These are phyloP conservation scores for Lissocephala sabroskyi DNA, from an alignment of 2,888 invertebrate genomes.

Conservation along the genomic window DNA sequence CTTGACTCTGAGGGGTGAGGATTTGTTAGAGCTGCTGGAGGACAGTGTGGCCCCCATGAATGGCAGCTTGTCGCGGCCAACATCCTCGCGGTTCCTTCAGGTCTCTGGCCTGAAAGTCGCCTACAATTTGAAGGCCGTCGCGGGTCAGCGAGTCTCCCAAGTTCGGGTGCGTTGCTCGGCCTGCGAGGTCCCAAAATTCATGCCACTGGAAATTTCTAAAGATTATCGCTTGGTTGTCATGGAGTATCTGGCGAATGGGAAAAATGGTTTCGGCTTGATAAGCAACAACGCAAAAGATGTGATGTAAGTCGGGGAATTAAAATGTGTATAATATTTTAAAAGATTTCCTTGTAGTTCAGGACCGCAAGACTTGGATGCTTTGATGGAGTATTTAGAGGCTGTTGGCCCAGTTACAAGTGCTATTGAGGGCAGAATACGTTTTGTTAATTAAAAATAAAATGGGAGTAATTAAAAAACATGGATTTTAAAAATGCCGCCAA, in stretches of 20 bases:
- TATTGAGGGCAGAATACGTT: conserved; percentile 49
- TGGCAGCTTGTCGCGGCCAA: conserved; percentile 20
- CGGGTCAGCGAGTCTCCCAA: conserved; percentile 76
- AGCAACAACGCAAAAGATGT: conserved; percentile 61
- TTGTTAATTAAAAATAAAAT: conserved; percentile 9
- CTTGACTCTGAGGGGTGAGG: conserved; percentile 79
- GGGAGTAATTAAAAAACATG: no score
- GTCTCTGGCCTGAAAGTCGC: conserved; percentile 74
- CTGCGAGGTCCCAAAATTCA: conserved; percentile 78
- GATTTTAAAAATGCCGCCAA: no score
- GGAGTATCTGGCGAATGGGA: conserved; percentile 79
- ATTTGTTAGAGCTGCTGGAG: conserved; percentile 78
- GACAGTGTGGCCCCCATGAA: conserved; percentile 72
- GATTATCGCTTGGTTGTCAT: conserved; percentile 78
- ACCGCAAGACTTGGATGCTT: conserved; percentile 56
- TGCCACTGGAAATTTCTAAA: conserved; percentile 74
- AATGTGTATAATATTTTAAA: background rate
- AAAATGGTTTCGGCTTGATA: conserved; percentile 78
- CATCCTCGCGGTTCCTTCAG: conserved; percentile 72
- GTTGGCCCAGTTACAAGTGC: conserved; percentile 42
- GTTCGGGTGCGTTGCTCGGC: conserved; percentile 76
- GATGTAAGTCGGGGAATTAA: conserved; percentile 29
- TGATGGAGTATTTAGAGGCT: conserved; percentile 48
- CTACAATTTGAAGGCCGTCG: conserved; percentile 76
- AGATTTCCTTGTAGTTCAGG: conserved; percentile 40